These are phyloP conservation scores for Onychorhynchus coronatus DNA, from an alignment of 2,113 vertebrate species.

Conservation along the genomic window DNA sequence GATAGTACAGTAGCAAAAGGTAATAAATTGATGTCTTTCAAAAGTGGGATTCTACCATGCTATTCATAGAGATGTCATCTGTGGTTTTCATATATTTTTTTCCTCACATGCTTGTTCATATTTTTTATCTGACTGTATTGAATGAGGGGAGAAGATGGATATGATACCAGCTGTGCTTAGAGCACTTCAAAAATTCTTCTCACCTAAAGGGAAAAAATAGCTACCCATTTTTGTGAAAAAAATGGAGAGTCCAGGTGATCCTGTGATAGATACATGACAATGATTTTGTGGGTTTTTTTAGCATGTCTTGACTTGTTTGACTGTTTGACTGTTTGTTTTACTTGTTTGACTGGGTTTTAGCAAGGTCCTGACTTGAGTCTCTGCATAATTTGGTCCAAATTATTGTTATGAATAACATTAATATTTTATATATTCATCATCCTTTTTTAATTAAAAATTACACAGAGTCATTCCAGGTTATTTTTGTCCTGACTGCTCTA, in stretches of 20 bases:
- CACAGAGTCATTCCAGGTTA: neutral
- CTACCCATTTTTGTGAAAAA: neutral
- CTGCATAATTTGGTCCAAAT: neutral
- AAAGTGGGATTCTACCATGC: neutral
- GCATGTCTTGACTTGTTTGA: neutral
- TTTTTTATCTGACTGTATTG: conserved; percentile 9
- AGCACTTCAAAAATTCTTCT: neutral
- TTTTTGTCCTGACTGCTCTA: neutral
- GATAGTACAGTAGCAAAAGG: neutral
- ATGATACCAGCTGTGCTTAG: neutral
- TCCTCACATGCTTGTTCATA: neutral
- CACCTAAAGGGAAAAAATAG: neutral
- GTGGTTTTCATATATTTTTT: neutral
- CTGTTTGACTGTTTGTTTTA: neutral
- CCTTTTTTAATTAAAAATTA: neutral
- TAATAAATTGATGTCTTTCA: neutral
- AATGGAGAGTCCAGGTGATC: neutral
- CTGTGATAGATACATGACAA: neutral
- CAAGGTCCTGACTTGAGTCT: neutral
- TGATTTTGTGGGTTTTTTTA: neutral
- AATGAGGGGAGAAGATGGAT: neutral
- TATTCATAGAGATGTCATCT: neutral
- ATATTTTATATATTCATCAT: neutral
- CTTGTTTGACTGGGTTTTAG: neutral
- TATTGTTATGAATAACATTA: neutral